Base-by-base conservation (phyloP, 1,140 invertebrate species). In the Mylabris phalerata region DNA sequence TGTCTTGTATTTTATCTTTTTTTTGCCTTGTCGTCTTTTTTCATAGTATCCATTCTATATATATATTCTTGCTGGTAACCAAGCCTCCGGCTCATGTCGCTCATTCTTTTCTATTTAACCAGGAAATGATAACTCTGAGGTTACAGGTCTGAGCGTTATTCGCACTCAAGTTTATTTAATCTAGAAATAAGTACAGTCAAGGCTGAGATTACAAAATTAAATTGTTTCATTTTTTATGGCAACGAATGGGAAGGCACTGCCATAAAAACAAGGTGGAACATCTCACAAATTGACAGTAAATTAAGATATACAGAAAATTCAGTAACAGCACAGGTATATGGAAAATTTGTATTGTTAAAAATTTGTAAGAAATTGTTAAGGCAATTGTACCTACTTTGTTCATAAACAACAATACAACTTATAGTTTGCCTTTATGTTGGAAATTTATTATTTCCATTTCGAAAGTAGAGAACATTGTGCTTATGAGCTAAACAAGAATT, bases 101-200 rank as follows among this genome's bases (percentile, higher is more conserved):
- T 32, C 32, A 5, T 7, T 3, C 41, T 46, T 54, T 52, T 54
- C 46, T 54, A 54, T 54, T 54, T 54, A 54, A 54, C 51, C 51
- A 54, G 42, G 51, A 54, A 54, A 54, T 54, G 46, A 54, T 54
- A 54, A 54, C 51, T 54, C 51, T 26, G 42, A 10, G 50, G 51
- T 45, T 54, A 54, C 40, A 54, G 51, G 51, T 54, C 42, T 54
- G 46, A 42, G 42, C 51, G 51, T 54, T 54, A 54, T 54, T 54
- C 27, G 26, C 51, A 9, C 50, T 11, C 41, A 46, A 42, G 19
- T 54, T 54, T 54, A 54, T 54, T 54, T 54, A 54, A 54, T 54
- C 51, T 42, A 25, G 51, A 54, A 45, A 54, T 54, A n/a, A n/a
- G n/a, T n/a, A 54, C 42, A 54, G 32, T 25, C 38, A 27, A 41